Base-by-base conservation (phyloP, 2,797 vertebrate species). In the Muraenolepis orangiensis region DNA sequence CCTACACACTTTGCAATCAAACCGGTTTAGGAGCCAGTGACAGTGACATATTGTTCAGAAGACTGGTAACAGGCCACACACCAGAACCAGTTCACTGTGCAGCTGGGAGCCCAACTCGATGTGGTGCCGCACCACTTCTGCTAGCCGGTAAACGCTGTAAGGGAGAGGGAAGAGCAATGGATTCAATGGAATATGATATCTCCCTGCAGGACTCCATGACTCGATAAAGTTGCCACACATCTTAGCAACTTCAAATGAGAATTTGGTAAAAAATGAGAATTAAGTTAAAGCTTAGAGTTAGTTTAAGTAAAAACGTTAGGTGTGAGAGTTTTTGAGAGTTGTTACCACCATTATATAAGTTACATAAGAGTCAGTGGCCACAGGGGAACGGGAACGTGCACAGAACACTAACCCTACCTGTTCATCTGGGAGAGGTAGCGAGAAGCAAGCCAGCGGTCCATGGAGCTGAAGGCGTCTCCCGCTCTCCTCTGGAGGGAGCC, bases 91-190 rank as follows among this genome's bases (percentile, higher is more conserved):
- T 80, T 96, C 89, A n/a, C 94, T 85, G 7, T 93, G 86, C 69
- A 98, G 92, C 86, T 90, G 94, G 69, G 85, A 84, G 20, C 87
- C 90, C 61, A 85, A 87, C 90, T 97, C 95, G 76, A 97, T 95
- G 87, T 96, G 91, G 73, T 94, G 89, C 28, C 91, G 87, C 66
- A 92, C 91, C 77, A 97, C 85, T 14, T 94, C 92, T 10, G 89
- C 75, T 72, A 98, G 87, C 70, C 95, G 94, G 66, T 96, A 94
- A 81, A 98, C 89, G 81, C 97, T 99, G 83, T 10, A 76, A 23
- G 70, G 72, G 76, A 75, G 78, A 18, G 76, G 75, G 78, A 18
- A 73, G 28, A 14, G 69, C 11, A 72, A 8, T 18, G 29, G 23
- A 46, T 67, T 13, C 16, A 18, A 30, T 29, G 13, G 3, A 57